Percentiles rank a stretch among this genome's conserved stretches.
phyloP scores from a whole-genome alignment of 2,888 invertebrate species.

The Limnephilus marmoratus region DNA sequence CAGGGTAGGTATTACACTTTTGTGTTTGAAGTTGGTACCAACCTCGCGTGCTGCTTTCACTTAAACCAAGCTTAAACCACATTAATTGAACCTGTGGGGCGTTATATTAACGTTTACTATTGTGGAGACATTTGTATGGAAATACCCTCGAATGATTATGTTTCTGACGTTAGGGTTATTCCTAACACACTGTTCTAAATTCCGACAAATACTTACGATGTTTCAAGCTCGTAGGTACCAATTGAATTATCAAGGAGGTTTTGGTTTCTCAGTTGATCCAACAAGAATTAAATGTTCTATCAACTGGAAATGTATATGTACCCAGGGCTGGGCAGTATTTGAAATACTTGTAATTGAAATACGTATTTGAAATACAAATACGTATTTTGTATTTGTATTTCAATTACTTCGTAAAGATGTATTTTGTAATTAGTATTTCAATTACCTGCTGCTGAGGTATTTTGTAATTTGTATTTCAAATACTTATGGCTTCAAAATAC shows the following conservation, averaged over 20 bases:
- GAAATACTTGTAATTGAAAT: too few relatives aligned
- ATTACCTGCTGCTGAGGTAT: too few relatives aligned
- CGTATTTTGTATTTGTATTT: too few relatives aligned
- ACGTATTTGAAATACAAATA: too few relatives aligned
- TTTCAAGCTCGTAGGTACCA: background rate
- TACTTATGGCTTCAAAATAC: too few relatives aligned
- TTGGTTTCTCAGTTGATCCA: background rate
- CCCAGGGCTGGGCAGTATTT: too few relatives aligned
- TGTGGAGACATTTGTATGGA: conserved; percentile 35
- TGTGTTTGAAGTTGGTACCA: background rate
- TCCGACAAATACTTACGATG: background rate
- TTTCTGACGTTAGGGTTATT: conserved; percentile 33
- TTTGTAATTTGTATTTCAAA: too few relatives aligned
- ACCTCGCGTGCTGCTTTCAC: conserved; percentile 58
- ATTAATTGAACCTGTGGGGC: conserved; percentile 54
- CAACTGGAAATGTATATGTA: background rate
- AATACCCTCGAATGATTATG: conserved; percentile 13
- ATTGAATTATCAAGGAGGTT: background rate
- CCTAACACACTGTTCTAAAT: background rate
- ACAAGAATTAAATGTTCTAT: background rate
- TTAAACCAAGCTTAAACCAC: conserved; percentile 58
- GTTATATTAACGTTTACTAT: conserved; percentile 28
- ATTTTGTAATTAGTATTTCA: too few relatives aligned
- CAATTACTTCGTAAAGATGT: too few relatives aligned
- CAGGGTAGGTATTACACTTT: conserved; percentile 1